Evolutionary conservation across 2,113 vertebrate species (phyloP).

Genomic region (Dinomys branickii): DNA sequence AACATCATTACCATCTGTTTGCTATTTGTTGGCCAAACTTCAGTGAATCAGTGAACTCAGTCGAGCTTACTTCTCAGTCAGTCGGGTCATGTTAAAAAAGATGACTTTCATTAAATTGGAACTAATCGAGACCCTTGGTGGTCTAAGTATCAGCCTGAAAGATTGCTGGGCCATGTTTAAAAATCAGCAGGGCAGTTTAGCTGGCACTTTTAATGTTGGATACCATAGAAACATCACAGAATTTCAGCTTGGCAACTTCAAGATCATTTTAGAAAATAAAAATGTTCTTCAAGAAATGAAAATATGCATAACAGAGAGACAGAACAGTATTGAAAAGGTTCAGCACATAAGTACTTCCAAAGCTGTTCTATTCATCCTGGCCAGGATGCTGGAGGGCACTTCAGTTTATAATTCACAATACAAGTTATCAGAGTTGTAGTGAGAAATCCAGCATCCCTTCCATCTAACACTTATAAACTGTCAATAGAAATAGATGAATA

Average conservation of each 20-base stretch:
- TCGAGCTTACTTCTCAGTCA: not conserved
- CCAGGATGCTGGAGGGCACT: not conserved
- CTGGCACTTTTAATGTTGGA: not conserved
- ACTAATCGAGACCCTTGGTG: not conserved
- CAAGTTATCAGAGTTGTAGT: not conserved
- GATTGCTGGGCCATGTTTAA: not conserved
- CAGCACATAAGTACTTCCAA: not conserved
- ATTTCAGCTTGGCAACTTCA: not conserved
- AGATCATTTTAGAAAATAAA: not conserved
- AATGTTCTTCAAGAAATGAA: not conserved
- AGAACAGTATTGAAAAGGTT: not conserved
- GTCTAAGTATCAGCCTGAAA: not conserved
- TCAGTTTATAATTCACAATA: not conserved
- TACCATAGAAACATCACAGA: not conserved
- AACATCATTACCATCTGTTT: constrained; percentile 62
- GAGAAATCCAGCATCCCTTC: not conserved
- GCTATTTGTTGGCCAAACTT: constrained; percentile 49
- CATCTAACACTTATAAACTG: not conserved
- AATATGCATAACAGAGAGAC: not conserved
- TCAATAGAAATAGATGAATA: not conserved
- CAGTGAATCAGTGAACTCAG: not conserved
- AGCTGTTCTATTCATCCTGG: not conserved
- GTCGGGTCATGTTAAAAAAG: constrained; percentile 7
- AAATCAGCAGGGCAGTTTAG: not conserved
- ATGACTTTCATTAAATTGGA: constrained; percentile 33